phyloP scores from a whole-genome alignment of 2,888 invertebrate genomes.

The Pollenia angustigena region DNA sequence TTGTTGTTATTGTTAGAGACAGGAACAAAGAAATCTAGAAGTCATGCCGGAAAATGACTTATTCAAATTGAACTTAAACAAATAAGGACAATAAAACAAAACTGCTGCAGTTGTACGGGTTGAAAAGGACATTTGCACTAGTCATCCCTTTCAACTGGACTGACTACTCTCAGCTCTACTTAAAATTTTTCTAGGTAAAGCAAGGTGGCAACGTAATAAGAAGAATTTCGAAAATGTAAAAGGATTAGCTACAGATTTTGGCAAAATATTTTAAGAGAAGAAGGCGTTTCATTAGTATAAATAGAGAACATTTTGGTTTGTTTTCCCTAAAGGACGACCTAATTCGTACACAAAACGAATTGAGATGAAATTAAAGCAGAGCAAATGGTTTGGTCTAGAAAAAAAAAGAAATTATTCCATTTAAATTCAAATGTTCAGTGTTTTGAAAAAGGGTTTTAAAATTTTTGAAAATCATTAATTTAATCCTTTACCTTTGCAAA shows the following conservation, averaged over 20 bases:
- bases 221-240: neutral
- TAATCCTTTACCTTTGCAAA: conserved; percentile 78
- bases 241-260: conserved; percentile 57
- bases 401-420: neutral
- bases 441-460: conserved; percentile 70
- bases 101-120: conserved; percentile 54
- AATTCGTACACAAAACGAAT: conserved; percentile 59
- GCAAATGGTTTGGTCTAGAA: neutral
- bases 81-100: conserved; percentile 34
- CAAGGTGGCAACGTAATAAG: neutral
- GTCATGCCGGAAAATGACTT: conserved; percentile 65
- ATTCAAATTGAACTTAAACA: conserved; percentile 33
- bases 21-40: conserved; percentile 59
- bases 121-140: conserved; percentile 2
- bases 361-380: conserved; percentile 1
- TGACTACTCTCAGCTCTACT: neutral
- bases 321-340: conserved; percentile 16
- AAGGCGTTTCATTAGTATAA: conserved; percentile 62
- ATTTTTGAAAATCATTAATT: conserved; percentile 83
- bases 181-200: conserved; percentile 22
- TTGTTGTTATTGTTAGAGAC: neutral
- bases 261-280: conserved; percentile 63
- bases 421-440: conserved; percentile 14
- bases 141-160: neutral
- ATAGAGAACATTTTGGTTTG: conserved; percentile 2